A percentile compares a stretch with the other conserved stretches of the same genome.
Evolutionary conservation across 2,888 invertebrate species (phyloP).

Genomic region (Nemapogon koenigi): DNA sequence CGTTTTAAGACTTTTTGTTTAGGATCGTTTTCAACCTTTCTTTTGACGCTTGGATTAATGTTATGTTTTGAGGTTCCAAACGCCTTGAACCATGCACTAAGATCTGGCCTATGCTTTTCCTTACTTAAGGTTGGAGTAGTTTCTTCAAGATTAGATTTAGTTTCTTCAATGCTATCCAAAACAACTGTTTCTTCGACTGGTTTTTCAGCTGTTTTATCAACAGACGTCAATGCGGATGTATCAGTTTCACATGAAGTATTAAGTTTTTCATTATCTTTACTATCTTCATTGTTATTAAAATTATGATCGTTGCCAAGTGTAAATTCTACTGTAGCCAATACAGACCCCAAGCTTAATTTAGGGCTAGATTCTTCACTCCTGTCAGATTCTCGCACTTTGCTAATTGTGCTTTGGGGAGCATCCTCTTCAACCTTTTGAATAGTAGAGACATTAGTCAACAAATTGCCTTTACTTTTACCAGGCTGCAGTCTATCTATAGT

Average conservation of each 20-base stretch:
- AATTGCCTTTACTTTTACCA: slow-evolving; percentile 87
- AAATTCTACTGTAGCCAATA: slow-evolving; percentile 75
- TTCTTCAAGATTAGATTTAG: slow-evolving; percentile 36
- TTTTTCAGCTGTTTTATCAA: slow-evolving; percentile 19
- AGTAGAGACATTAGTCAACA: slow-evolving; percentile 72
- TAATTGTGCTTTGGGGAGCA: slow-evolving; percentile 54
- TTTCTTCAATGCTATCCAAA: slow-evolving; percentile 49
- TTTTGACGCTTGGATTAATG: slow-evolving; percentile 48
- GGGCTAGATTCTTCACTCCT: slow-evolving; percentile 75
- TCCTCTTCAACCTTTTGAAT: slow-evolving; percentile 66
- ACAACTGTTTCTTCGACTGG: slow-evolving; percentile 27
- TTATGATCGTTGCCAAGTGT: slow-evolving; percentile 71
- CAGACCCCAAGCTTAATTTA: slow-evolving; percentile 84
- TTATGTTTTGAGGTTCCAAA: slow-evolving; percentile 84
- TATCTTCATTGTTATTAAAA: slow-evolving; percentile 45
- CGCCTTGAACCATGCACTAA: slow-evolving; percentile 92
- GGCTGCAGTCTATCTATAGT: slow-evolving; percentile 86
- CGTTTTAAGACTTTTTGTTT: slow-evolving; percentile 33
- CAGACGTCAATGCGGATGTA: slow-evolving; percentile 16
- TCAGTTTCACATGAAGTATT: too few relatives aligned
- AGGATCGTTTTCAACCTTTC: slow-evolving; percentile 64
- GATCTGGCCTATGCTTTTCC: slow-evolving; percentile 80
- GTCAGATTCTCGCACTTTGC: slow-evolving; percentile 65
- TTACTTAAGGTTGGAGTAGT: slow-evolving; percentile 30
- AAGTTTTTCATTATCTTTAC: slow-evolving; percentile 2